Conservation (phyloP, 2,888 invertebrate genomes). For the Timandra comae region DNA sequence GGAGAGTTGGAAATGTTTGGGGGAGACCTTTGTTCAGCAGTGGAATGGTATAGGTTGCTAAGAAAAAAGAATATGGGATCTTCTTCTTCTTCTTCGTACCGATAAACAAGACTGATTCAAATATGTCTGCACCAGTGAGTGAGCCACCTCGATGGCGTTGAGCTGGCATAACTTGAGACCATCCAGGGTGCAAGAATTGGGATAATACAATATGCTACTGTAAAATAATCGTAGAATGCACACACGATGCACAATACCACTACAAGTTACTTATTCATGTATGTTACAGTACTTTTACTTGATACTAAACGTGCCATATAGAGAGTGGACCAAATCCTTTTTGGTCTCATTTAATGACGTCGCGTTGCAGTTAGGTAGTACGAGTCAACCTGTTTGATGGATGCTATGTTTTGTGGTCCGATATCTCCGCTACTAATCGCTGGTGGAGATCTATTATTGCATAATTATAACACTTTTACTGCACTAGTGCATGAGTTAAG, state of each 20-base stretch:
- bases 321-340: slow-evolving; percentile 62
- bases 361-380: slow-evolving; percentile 45
- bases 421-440: slow-evolving; percentile 46
- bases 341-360: slow-evolving; percentile 69
- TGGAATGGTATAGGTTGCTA: too few relatives aligned
- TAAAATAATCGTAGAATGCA: background rate
- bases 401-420: slow-evolving; percentile 35
- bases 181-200: too few relatives aligned
- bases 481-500: too few relatives aligned
- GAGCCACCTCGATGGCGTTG: too few relatives aligned
- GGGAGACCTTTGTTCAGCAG: too few relatives aligned
- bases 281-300: slow-evolving; percentile 42
- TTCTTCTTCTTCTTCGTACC: too few relatives aligned
- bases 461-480: too few relatives aligned
- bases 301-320: slow-evolving; percentile 55
- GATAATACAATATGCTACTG: background rate
- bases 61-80: too few relatives aligned
- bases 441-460: background rate
- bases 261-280: slow-evolving; percentile 12
- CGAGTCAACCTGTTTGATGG: slow-evolving; percentile 56
- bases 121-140: too few relatives aligned
- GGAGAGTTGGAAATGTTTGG: too few relatives aligned
- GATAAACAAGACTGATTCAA: too few relatives aligned
- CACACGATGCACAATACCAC: slow-evolving; percentile 3
- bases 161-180: too few relatives aligned